Base-by-base conservation (phyloP, 2,797 vertebrate genomes). In the Chiloscyllium punctatum region DNA sequence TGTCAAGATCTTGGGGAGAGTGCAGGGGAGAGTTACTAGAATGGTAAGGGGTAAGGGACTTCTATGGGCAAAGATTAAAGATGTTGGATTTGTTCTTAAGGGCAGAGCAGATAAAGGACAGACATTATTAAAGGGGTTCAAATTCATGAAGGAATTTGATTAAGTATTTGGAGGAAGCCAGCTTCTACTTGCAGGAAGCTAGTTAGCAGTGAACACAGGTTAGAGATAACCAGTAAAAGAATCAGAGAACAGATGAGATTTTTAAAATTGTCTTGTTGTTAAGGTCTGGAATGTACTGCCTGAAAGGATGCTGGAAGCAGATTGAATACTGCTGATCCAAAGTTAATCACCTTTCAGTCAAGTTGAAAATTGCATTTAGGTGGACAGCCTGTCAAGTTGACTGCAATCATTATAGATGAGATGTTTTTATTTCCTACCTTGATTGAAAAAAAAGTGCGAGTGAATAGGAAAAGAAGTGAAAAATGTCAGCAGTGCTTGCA, bases 401-500 rank as follows among this genome's bases (percentile, higher is more conserved):
- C 33, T 91, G 57, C 18, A 57, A 66, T 68, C 23, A 68, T 25
- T 92, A 92, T 3, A 27, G 18, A 3, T 69, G n/a, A 23, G 8
- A 92, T 92, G n/a, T 21, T 69, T 92, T 92, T 84, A 84, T 48
- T 84, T 92, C n/a, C 66, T 69, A 92, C 42, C 62, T 92, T 92
- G 90, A 92, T 92, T 23, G 23, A 33, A 62, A 68, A 33, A 33
- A 21, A 91, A 23, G 88, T 91, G 16, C 16, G 3, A n/a, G 57
- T 42, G 9, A 90, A 92, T 69, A 69, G 90, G 66, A 92, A 69
- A 21, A 23, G 18, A 48, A 23, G 37, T 21, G 82, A 48, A 42
- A 42, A 69, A 30, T n/a, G 37, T 68, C 23, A 2, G n/a, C 21
- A 37, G n/a, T 37, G 53, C 8, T 57, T 66, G 37, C 62, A 92